These are phyloP conservation scores for Pseudoatta argentina DNA, from an alignment of 1,140 invertebrate species.

Conservation along the genomic window DNA sequence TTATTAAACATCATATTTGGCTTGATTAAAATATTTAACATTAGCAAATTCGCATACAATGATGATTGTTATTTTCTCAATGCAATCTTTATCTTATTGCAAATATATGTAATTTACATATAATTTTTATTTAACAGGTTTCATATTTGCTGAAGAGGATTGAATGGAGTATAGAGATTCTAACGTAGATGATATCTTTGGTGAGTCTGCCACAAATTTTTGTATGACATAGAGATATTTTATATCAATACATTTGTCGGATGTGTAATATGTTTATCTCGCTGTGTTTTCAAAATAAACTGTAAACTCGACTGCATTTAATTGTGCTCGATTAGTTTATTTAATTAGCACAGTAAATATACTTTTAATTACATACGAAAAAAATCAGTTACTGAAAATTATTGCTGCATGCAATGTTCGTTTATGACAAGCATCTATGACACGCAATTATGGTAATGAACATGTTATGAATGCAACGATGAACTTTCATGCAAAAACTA, in stretches of 20 bases:
- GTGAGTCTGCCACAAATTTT: neutral
- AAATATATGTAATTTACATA: neutral
- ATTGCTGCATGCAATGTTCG: neutral
- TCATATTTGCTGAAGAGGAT: neutral
- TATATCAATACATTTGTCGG: neutral
- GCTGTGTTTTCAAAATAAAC: neutral
- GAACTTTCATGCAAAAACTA: neutral
- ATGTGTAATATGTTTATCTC: neutral
- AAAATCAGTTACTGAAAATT: neutral
- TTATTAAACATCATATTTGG: neutral
- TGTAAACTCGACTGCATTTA: neutral
- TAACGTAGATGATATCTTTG: neutral
- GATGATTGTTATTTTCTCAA: neutral
- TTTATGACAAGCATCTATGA: neutral
- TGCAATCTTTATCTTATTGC: neutral
- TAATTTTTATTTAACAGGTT: slow-evolving; percentile 21
- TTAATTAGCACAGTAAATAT: neutral
- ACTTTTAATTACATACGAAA: neutral
- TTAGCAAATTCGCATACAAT: neutral
- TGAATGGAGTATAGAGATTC: neutral
- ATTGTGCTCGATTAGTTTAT: neutral
- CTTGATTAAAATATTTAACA: neutral
- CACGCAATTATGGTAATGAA: neutral
- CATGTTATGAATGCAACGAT: neutral
- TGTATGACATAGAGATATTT: neutral